Conservation (phyloP, 2,113 vertebrate species). For the Myiagra hebetior region DNA sequence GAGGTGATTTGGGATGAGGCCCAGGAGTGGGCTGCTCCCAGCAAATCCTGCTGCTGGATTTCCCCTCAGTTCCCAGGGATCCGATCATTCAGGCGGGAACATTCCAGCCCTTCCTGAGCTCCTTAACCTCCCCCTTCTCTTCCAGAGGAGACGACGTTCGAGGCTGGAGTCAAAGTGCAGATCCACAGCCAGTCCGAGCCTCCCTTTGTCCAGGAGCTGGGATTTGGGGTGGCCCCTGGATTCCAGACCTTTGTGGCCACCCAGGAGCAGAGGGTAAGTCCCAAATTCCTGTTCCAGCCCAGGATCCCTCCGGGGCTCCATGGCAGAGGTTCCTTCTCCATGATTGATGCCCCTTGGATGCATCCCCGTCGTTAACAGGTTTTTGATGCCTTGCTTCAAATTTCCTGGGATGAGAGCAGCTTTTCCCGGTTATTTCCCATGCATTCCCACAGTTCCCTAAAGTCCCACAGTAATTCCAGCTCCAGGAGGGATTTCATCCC, state of each 20-base stretch:
- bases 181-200: conserved; percentile 98
- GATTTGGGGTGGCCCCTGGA: conserved; percentile 95
- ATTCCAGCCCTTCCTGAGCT: not conserved
- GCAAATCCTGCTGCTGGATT: not conserved
- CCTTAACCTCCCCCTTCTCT: not conserved
- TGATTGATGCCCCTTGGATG: not conserved
- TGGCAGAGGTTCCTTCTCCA: not conserved
- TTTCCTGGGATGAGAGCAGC: not conserved
- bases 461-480: not conserved
- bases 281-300: not conserved
- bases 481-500: not conserved
- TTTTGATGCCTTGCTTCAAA: not conserved
- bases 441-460: not conserved
- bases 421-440: not conserved
- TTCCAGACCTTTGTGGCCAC: conserved; percentile 99
- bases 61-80: not conserved
- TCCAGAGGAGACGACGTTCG: conserved; percentile 95
- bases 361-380: not conserved
- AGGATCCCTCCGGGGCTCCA: fast-evolving
- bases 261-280: conserved; percentile 95
- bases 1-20: not conserved
- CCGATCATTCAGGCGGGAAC: not conserved
- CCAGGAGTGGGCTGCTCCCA: not conserved
- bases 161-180: conserved; percentile 96
- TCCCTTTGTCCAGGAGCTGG: conserved; percentile 94